Evolutionary conservation across 2,113 vertebrate genomes (phyloP).

Genomic region (Callipepla californica): DNA sequence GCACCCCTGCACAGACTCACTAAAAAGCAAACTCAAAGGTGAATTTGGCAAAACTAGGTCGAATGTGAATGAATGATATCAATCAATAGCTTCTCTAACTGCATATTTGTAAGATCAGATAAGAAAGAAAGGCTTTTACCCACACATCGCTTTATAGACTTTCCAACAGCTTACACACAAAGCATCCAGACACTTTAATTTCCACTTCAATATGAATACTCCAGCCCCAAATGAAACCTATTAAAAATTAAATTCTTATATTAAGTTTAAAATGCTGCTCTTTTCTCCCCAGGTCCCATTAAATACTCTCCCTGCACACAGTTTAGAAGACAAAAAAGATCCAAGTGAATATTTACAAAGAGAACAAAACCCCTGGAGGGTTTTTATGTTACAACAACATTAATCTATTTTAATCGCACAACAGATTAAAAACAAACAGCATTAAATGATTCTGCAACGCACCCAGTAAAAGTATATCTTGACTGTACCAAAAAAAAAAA

Average conservation of each 20-base stretch:
- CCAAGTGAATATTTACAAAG: constrained; percentile 71
- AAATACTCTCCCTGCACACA: constrained; percentile 53
- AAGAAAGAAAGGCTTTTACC: not conserved
- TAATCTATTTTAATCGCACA: constrained; percentile 72
- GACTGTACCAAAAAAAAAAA: not conserved
- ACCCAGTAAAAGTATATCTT: not conserved
- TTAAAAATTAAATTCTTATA: constrained; percentile 71
- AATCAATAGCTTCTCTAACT: not conserved
- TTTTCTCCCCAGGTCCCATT: constrained; percentile 61
- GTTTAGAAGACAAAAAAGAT: constrained; percentile 66
- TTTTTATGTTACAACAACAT: constrained; percentile 71
- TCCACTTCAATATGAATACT: constrained; percentile 43
- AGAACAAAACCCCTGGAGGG: constrained; percentile 54
- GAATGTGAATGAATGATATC: not conserved
- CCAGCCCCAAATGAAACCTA: constrained; percentile 64
- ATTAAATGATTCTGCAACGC: constrained; percentile 39
- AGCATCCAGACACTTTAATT: constrained; percentile 62
- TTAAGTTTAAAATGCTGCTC: constrained; percentile 35
- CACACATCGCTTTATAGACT: not conserved
- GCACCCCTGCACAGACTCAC: not conserved
- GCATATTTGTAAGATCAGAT: not conserved
- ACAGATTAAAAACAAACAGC: constrained; percentile 68
- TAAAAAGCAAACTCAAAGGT: not conserved
- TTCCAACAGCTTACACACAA: constrained; percentile 40
- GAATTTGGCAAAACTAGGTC: not conserved